Percentiles rank a stretch among this genome's conserved stretches.
Conservation (phyloP, 2,888 invertebrate species). For the Drosophila peninsularis region DNA sequence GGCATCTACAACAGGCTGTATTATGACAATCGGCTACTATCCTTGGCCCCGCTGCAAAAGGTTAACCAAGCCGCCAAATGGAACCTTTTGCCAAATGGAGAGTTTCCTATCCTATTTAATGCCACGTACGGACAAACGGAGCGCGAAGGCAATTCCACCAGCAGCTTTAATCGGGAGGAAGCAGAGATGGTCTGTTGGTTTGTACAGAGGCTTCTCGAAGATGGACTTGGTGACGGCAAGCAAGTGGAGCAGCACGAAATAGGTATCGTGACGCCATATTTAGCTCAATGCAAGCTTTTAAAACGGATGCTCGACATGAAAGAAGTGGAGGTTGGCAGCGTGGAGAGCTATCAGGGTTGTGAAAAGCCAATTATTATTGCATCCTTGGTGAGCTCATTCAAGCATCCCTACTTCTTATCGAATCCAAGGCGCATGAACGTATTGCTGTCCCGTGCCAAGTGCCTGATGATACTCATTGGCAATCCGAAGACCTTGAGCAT, state of each 20-base stretch:
- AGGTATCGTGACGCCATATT: constrained; percentile 87
- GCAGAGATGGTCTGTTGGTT: constrained; percentile 86
- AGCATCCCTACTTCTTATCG: constrained; percentile 70
- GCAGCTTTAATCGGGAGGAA: constrained; percentile 87
- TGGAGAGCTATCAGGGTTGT: constrained; percentile 94
- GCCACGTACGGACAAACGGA: constrained; percentile 7
- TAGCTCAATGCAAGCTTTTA: constrained; percentile 79
- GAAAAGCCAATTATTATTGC: constrained; percentile 92
- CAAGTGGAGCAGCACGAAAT: constrained; percentile 85
- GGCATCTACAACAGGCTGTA: constrained; percentile 89
- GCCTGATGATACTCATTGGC: constrained; percentile 86
- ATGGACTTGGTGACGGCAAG: constrained; percentile 82
- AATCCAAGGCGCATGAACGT: constrained; percentile 87
- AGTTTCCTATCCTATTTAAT: constrained; percentile 10
- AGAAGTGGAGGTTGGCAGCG: constrained; percentile 90
- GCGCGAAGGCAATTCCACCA: constrained; percentile 68
- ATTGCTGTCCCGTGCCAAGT: constrained; percentile 87
- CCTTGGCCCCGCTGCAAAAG: constrained; percentile 68
- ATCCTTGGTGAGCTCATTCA: constrained; percentile 88
- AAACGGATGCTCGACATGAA: constrained; percentile 39
- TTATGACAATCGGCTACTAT: constrained; percentile 88
- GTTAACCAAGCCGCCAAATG: constrained; percentile 10
- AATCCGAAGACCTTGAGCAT: constrained; percentile 82
- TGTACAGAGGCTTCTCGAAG: constrained; percentile 85
- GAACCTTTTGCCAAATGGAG: background rate